Conservation (phyloP, 2,113 vertebrate genomes). For the Ictalurus furcatus region DNA sequence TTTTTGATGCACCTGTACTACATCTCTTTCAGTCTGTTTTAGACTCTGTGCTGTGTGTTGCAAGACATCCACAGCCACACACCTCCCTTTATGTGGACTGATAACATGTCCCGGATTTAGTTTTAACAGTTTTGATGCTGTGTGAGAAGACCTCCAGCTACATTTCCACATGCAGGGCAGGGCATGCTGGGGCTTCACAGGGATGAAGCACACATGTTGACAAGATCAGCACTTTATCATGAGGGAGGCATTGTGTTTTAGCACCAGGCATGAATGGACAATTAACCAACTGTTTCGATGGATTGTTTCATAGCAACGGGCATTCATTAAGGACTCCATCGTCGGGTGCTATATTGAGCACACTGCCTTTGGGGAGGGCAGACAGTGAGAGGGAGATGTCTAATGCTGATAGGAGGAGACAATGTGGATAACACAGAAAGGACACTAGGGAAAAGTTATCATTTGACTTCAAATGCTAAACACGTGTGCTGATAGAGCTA, state of each 20-base stretch:
- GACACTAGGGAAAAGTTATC: slow-evolving; percentile 19
- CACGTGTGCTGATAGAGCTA: slow-evolving; percentile 5
- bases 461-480: not conserved
- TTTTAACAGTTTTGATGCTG: not conserved
- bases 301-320: slow-evolving; percentile 65
- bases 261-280: slow-evolving; percentile 50
- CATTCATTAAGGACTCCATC: slow-evolving; percentile 56
- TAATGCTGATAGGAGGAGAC: slow-evolving; percentile 45
- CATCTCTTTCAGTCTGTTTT: slow-evolving; percentile 7
- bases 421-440: slow-evolving; percentile 25
- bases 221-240: slow-evolving; percentile 18
- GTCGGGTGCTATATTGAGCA: slow-evolving; percentile 59
- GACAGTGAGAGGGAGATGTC: slow-evolving; percentile 52
- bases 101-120: not conserved
- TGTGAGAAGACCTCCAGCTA: slow-evolving; percentile 12
- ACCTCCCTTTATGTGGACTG: not conserved
- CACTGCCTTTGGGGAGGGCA: slow-evolving; percentile 52
- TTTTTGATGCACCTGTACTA: not conserved
- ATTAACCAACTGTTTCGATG: slow-evolving; percentile 59
- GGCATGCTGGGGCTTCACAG: not conserved
- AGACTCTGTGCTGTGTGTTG: not conserved
- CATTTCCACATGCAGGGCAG: not conserved
- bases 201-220: slow-evolving; percentile 8
- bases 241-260: slow-evolving; percentile 28
- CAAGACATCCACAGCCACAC: slow-evolving; percentile 6